Percentiles rank a stretch among this genome's conserved stretches.
phyloP scores from a whole-genome alignment of 2,888 invertebrate species.

The Nomada fucata region DNA sequence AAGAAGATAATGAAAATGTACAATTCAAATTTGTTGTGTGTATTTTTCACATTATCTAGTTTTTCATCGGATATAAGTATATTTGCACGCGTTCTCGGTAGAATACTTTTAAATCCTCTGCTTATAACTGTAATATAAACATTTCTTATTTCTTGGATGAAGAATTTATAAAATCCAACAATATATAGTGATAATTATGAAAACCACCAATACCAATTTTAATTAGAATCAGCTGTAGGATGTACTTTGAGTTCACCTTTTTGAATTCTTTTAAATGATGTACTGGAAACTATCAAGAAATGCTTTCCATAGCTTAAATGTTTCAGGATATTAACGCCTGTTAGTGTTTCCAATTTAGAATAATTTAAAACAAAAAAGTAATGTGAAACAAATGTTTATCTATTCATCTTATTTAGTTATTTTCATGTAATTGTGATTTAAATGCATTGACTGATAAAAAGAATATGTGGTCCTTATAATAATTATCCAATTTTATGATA shows the following conservation, averaged over 20 bases:
- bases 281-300: conserved; percentile 46
- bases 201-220: conserved; percentile 70
- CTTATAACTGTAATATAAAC: conserved; percentile 78
- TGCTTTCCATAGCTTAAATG: conserved; percentile 26
- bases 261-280: conserved; percentile 51
- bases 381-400: conserved; percentile 52
- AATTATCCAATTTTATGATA: conserved; percentile 51
- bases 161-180: conserved; percentile 79
- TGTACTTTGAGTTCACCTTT: conserved; percentile 54
- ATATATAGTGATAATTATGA: conserved; percentile 74
- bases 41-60: conserved; percentile 50
- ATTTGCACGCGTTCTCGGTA: conserved; percentile 66
- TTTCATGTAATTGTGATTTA: conserved; percentile 51
- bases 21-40: background rate
- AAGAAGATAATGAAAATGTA: conserved; percentile 18
- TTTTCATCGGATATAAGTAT: conserved; percentile 55
- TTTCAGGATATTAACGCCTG: conserved; percentile 39
- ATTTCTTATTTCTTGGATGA: conserved; percentile 73
- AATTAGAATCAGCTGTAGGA: conserved; percentile 65
- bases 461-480: conserved; percentile 47
- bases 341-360: conserved; percentile 43
- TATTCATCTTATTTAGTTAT: conserved; percentile 47
- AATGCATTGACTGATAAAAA: conserved; percentile 56
- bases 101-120: conserved; percentile 75
- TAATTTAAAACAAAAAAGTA: conserved; percentile 27